Percentiles rank a stretch among this genome's conserved stretches.
Conservation (phyloP, 2,113 vertebrate species). For the Caretta caretta region DNA sequence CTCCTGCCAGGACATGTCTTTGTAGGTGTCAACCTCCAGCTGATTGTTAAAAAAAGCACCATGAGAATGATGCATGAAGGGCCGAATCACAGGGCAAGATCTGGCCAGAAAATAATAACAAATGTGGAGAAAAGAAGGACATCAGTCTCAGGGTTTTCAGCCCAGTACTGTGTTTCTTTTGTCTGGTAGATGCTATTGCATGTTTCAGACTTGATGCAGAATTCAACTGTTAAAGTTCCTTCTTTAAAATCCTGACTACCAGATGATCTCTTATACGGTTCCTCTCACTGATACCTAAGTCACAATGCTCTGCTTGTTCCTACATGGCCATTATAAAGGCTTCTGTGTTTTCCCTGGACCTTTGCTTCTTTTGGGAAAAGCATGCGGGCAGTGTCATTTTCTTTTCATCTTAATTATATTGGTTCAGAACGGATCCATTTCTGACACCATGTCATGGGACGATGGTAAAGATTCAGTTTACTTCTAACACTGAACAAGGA, state of each 20-base stretch:
- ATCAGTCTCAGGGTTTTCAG: not conserved
- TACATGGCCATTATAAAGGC: not conserved
- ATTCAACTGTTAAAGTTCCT: not conserved
- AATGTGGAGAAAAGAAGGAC: not conserved
- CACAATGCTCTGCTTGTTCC: not conserved
- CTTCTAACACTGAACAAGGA: not conserved
- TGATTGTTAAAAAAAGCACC: not conserved
- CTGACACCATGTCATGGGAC: rapidly evolving
- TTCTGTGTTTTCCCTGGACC: not conserved
- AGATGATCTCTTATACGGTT: not conserved
- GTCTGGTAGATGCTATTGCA: not conserved
- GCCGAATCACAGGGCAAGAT: not conserved
- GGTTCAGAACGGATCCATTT: not conserved
- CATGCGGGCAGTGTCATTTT: not conserved
- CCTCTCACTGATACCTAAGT: not conserved
- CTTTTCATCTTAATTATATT: not conserved
- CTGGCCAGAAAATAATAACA: not conserved
- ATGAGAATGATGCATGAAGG: not conserved
- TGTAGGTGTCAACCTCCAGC: not conserved
- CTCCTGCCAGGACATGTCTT: not conserved
- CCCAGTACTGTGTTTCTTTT: not conserved
- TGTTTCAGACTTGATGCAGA: not conserved
- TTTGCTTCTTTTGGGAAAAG: not conserved
- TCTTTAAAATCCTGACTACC: not conserved
- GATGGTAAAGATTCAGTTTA: not conserved